These are phyloP conservation scores for Drosophila putrida DNA, from an alignment of 2,888 invertebrate genomes.

Conservation along the genomic window DNA sequence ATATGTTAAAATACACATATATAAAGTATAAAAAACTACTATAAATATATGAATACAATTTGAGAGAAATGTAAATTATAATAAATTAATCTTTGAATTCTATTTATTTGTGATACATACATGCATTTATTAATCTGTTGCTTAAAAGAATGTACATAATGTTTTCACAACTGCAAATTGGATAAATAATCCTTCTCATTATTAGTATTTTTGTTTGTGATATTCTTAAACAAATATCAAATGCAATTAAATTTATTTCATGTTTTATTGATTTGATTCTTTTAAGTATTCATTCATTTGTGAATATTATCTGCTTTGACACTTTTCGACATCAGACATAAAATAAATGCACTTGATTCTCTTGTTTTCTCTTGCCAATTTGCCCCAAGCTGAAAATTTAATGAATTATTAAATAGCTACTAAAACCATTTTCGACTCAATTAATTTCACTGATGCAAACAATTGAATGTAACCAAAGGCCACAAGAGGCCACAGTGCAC, in stretches of 20 bases:
- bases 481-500: conserved; percentile 36
- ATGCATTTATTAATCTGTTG: neutral
- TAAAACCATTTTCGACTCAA: conserved; percentile 47
- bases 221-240: neutral
- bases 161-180: neutral
- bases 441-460: conserved; percentile 46
- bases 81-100: neutral
- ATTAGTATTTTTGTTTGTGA: neutral
- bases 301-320: neutral
- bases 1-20: neutral
- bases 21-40: neutral
- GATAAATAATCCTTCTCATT: neutral
- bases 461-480: conserved; percentile 44
- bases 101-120: neutral
- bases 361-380: conserved; percentile 16
- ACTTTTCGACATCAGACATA: neutral
- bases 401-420: conserved; percentile 40
- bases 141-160: neutral
- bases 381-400: conserved; percentile 16
- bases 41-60: neutral
- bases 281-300: neutral
- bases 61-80: neutral
- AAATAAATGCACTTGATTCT: conserved; percentile 22
- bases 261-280: neutral
- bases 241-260: neutral